A percentile compares a stretch with the other conserved stretches of the same genome.
Evolutionary conservation across 1,140 invertebrate species (phyloP).

Genomic region (Sesamia nonagrioides): DNA sequence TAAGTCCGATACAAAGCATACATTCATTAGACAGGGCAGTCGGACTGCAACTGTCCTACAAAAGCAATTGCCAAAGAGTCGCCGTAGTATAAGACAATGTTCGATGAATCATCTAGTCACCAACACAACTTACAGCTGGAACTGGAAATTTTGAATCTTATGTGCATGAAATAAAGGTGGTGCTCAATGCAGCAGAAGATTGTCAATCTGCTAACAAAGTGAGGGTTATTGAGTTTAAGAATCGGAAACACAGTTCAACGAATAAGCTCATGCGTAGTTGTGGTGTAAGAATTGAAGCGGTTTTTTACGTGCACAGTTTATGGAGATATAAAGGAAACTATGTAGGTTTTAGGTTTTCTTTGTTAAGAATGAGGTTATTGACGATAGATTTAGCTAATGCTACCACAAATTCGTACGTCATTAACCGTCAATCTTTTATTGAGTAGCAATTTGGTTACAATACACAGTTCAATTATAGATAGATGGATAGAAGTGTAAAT

Average conservation of each 20-base stretch:
- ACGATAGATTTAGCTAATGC: not conserved
- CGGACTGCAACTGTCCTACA: conserved; percentile 35
- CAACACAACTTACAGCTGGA: not conserved
- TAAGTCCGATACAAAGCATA: conserved; percentile 17
- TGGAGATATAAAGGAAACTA: not conserved
- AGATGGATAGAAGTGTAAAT: no score
- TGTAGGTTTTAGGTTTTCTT: conserved; percentile 6
- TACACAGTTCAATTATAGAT: not conserved
- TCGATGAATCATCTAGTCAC: conserved; percentile 41
- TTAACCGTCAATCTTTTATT: not conserved
- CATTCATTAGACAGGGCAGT: conserved; percentile 37
- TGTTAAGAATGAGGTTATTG: conserved; percentile 9
- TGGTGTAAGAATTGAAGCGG: conserved; percentile 8
- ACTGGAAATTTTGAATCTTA: conserved; percentile 11
- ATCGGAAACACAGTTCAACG: conserved; percentile 15
- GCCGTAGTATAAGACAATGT: conserved; percentile 34
- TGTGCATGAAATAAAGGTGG: not conserved
- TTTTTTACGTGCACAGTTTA: not conserved
- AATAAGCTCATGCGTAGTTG: not conserved
- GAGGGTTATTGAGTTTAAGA: conserved; percentile 37
- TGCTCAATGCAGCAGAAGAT: not conserved
- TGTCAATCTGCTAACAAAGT: conserved; percentile 38
- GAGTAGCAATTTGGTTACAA: not conserved
- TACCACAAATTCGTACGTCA: not conserved
- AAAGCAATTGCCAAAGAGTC: conserved; percentile 42